Conservation (phyloP, 1,140 invertebrate genomes). For the Lethocerus indicus region DNA sequence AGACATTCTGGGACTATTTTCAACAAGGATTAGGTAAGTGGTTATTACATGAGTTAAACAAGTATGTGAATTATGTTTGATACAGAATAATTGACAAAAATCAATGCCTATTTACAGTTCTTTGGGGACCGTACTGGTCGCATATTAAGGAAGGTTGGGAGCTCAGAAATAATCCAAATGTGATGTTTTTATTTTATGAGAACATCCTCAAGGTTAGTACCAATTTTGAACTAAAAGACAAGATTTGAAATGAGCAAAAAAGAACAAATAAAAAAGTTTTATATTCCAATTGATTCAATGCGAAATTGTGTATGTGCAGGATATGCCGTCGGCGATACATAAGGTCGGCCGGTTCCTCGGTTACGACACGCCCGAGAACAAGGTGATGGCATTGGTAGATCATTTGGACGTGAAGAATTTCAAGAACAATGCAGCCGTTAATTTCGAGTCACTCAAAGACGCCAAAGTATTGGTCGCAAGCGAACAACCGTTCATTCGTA, state of each 20-base stretch:
- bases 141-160: constrained; percentile 59
- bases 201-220: constrained; percentile 49
- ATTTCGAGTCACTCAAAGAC: constrained; percentile 17
- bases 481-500: constrained; percentile 20
- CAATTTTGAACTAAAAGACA: no score
- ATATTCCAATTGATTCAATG: no score
- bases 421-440: constrained; percentile 25
- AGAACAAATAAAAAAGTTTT: no score
- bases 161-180: constrained; percentile 40
- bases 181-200: constrained; percentile 67
- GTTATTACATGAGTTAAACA: no score
- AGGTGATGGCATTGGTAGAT: constrained; percentile 32
- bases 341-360: constrained; percentile 36
- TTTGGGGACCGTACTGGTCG: constrained; percentile 54
- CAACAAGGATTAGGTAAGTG: constrained; percentile 37
- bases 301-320: no score
- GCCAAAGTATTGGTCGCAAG: constrained; percentile 14
- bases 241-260: neutral
- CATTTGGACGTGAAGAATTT: constrained; percentile 36
- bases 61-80: neutral
- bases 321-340: constrained; percentile 13
- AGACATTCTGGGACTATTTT: constrained; percentile 53
- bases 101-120: constrained; percentile 20
- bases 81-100: neutral
- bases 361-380: constrained; percentile 28